These are phyloP conservation scores for Branchinecta sandiegonensis DNA, from an alignment of 2,888 invertebrate genomes.

Conservation along the genomic window DNA sequence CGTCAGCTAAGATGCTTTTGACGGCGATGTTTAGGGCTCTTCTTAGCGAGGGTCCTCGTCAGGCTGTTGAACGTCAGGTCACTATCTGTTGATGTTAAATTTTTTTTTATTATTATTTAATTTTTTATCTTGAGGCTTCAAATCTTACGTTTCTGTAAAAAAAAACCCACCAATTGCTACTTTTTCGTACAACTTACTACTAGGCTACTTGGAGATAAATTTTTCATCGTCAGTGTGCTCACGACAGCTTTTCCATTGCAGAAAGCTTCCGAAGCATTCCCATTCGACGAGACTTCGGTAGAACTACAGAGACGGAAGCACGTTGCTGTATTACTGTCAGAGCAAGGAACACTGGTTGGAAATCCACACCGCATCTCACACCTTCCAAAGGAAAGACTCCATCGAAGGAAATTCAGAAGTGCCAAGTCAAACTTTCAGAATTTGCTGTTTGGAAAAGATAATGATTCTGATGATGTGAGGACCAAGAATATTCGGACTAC, in stretches of 20 bases:
- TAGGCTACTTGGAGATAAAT: too few relatives aligned
- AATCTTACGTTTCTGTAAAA: too few relatives aligned
- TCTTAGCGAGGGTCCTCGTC: too few relatives aligned
- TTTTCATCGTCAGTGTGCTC: too few relatives aligned
- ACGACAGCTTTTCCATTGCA: conserved; percentile 36
- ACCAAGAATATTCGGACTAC: conserved; percentile 96
- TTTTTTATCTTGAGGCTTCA: too few relatives aligned
- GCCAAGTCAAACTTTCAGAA: conserved; percentile 79
- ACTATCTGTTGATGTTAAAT: too few relatives aligned
- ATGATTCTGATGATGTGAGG: conserved; percentile 63
- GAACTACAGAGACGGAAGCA: conserved; percentile 82
- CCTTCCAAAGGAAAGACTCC: conserved; percentile 81
- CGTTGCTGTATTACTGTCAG: conserved; percentile 89
- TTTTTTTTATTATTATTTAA: too few relatives aligned
- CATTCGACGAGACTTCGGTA: conserved; percentile 64
- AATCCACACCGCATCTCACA: conserved; percentile 78
- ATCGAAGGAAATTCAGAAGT: conserved; percentile 72
- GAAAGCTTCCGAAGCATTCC: conserved; percentile 58
- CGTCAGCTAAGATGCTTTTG: too few relatives aligned
- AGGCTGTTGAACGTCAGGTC: too few relatives aligned
- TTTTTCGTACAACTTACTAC: too few relatives aligned
- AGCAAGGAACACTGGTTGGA: conserved; percentile 80
- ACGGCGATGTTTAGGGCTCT: too few relatives aligned
- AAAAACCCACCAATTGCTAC: too few relatives aligned
- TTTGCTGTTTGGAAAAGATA: conserved; percentile 66